phyloP scores from a whole-genome alignment of 2,113 vertebrate genomes.

The Entelurus aequoreus region DNA sequence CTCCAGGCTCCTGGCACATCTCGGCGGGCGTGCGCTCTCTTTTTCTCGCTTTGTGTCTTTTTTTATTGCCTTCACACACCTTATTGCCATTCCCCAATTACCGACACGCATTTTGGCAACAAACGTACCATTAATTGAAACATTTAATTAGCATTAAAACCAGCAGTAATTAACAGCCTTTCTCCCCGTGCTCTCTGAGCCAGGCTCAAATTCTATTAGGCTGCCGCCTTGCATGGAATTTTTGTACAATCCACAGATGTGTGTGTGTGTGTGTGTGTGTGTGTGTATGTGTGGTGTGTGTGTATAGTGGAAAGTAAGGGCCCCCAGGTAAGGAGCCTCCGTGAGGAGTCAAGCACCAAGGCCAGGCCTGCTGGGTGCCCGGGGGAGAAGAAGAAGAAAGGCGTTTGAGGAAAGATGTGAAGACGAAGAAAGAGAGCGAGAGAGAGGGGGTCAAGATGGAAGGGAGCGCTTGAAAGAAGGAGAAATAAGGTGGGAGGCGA shows the following conservation, averaged over 20 bases:
- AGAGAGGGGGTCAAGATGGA: constrained; percentile 46
- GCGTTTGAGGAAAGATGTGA: constrained; percentile 61
- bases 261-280: constrained; percentile 37
- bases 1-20: constrained; percentile 61
- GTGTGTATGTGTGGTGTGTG: constrained; percentile 32
- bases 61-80: constrained; percentile 63
- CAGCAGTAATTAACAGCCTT: constrained; percentile 89
- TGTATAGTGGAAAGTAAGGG: constrained; percentile 54
- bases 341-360: constrained; percentile 82
- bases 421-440: constrained; percentile 54
- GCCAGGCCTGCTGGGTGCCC: constrained; percentile 80
- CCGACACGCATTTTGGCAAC: constrained; percentile 73
- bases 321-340: constrained; percentile 83
- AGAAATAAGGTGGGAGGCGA: constrained; percentile 52
- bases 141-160: constrained; percentile 86
- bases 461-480: constrained; percentile 40
- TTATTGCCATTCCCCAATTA: constrained; percentile 70
- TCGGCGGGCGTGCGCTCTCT: constrained; percentile 41
- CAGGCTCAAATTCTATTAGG: constrained; percentile 73
- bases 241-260: constrained; percentile 44
- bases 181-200: constrained; percentile 62
- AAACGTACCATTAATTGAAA: constrained; percentile 79
- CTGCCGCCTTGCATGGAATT: constrained; percentile 50
- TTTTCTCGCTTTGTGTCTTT: constrained; percentile 51
- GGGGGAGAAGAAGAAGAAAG: constrained; percentile 74